These are phyloP conservation scores for Panorpa germanica DNA, from an alignment of 2,888 invertebrate genomes.

Conservation along the genomic window DNA sequence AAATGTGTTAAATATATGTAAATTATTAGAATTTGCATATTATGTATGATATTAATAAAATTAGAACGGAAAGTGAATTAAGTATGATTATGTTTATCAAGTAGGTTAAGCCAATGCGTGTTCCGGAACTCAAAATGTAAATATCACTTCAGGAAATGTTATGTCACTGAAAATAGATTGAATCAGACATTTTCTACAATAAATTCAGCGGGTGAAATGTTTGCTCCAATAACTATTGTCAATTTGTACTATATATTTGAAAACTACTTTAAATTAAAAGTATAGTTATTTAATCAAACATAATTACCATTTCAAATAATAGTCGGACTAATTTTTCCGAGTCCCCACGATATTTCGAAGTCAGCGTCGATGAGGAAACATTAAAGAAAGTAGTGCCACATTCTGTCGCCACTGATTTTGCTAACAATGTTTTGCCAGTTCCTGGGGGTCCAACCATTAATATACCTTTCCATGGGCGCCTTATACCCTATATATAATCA, in stretches of 20 bases:
- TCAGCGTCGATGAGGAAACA: conserved; percentile 89
- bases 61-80: conserved; percentile 2
- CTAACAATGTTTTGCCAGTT: conserved; percentile 91
- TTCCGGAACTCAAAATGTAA: no score
- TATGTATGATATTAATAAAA: conserved; percentile 6
- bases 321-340: conserved; percentile 93
- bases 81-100: conserved; percentile 1
- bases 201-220: no score
- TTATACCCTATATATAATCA: conserved; percentile 51
- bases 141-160: no score
- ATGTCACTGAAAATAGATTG: no score
- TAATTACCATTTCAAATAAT: conserved; percentile 84
- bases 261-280: background rate
- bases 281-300: background rate
- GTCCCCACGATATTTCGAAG: conserved; percentile 98
- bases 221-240: no score
- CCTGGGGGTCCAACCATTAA: conserved; percentile 88
- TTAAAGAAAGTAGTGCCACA: conserved; percentile 96
- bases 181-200: no score
- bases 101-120: background rate
- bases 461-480: conserved; percentile 92
- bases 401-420: conserved; percentile 96
- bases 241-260: no score
- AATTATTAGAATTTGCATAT: background rate
- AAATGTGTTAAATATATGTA: conserved; percentile 15